Evolutionary conservation across 2,888 invertebrate species (phyloP), one percentile per base, ranked within the genome.

Genomic region (Tetragnatha montana): DNA sequence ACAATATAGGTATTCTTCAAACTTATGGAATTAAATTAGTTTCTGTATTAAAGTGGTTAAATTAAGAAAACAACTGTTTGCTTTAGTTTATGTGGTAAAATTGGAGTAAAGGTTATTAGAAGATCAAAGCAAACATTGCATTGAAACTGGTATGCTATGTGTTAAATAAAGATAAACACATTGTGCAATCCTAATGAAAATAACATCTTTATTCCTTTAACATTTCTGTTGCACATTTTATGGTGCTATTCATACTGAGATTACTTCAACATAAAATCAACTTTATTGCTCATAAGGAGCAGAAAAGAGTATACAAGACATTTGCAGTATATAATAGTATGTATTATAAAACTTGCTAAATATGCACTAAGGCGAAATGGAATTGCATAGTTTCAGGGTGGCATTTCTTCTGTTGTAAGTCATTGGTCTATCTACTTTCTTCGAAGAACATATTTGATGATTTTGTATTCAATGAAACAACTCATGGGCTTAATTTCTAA

Each of bases 261-360:
- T 85, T 73, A 50, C 69, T 70, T 85, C 70, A 17, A 85, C 70
- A 70, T 22, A 71, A 71, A 81, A 81, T 6, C 73, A 82, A 71
- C 60, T 51, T 51, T 35, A 51, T 74, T 74, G 60, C 60, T 50
- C 82, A 71, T 82, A 82, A 51, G 22, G 73, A 74, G 73, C 82
- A 60, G 51, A 60, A 49, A 60, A 60, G 35, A 74, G 49, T 22
- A 74, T 71, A 73, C 50, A 60, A 22, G 81, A 47, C 75, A 68
- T 68, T 84, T 76, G 51, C 75, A 69, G 69, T 84, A 69, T 12
- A 60, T 60, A 60, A 60, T 80, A 49, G 68, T 84, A 76, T 68
- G 68, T 84, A 76, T 68, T 84, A 84, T 50, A 86, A 86, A 86
- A 86, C 86, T 86, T 86, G 86, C 86, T 86, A 86, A 83, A 76